phyloP scores from a whole-genome alignment of 2,888 invertebrate genomes.

The Cantharis rustica region DNA sequence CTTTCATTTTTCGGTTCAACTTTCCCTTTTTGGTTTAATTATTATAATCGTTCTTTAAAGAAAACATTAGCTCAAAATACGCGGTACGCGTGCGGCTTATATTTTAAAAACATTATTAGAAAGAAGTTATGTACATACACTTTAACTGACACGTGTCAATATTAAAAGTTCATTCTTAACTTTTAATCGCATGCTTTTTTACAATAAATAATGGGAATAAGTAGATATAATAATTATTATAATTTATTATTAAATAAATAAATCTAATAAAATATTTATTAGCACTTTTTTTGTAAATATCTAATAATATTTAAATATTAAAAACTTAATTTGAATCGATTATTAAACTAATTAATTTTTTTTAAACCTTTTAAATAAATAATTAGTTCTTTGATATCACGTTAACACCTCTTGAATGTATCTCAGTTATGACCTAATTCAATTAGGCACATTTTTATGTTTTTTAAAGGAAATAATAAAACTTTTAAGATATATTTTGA shows the following conservation, averaged over 20 bases:
- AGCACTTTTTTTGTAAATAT: not conserved
- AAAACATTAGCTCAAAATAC: slow-evolving; percentile 2
- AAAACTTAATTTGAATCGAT: not conserved
- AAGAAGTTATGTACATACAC: not conserved
- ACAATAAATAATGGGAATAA: not conserved
- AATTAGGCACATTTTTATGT: not conserved
- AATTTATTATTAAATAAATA: no score
- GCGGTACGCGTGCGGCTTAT: not conserved
- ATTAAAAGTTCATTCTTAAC: not conserved
- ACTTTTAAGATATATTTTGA: not conserved
- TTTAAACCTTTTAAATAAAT: no score
- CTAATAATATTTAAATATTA: not conserved
- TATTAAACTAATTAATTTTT: no score
- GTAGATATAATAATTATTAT: no score
- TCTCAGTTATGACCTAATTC: not conserved
- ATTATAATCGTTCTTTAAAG: slow-evolving; percentile 2
- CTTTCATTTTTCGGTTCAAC: slow-evolving; percentile 36
- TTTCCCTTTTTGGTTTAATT: slow-evolving; percentile 30
- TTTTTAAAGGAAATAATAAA: not conserved
- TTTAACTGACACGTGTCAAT: not conserved
- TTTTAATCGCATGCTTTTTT: not conserved
- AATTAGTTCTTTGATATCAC: no score
- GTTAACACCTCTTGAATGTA: no score
- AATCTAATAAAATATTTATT: no score
- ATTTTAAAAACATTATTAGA: not conserved